phyloP scores from a whole-genome alignment of 2,888 invertebrate genomes.

The Drosophila subsilvestris region DNA sequence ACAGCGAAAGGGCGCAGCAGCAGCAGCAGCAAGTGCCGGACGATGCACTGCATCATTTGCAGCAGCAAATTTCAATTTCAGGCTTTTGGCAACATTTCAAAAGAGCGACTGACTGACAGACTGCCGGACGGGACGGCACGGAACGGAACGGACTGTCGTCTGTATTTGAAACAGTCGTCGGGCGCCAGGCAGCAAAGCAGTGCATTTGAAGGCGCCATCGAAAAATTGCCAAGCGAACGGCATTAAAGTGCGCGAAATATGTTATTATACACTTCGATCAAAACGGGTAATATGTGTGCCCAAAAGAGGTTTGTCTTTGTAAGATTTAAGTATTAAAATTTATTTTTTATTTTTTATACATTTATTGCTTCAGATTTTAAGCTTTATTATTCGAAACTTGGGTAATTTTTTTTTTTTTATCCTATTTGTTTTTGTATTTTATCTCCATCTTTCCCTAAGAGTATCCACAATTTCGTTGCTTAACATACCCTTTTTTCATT shows the following conservation, averaged over 20 bases:
- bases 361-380: not conserved
- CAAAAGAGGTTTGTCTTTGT: not conserved
- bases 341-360: too few relatives aligned
- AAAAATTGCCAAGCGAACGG: constrained; percentile 59
- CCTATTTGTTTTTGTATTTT: too few relatives aligned
- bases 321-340: too few relatives aligned
- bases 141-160: constrained; percentile 23
- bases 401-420: too few relatives aligned
- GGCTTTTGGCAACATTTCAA: constrained; percentile 76
- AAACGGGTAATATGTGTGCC: not conserved
- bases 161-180: constrained; percentile 47
- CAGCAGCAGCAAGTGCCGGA: constrained; percentile 19
- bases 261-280: not conserved
- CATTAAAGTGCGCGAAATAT: constrained; percentile 70
- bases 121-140: not conserved
- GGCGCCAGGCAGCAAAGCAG: constrained; percentile 45
- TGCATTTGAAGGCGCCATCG: constrained; percentile 58
- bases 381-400: not conserved
- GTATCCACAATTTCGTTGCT: not conserved
- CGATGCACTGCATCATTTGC: constrained; percentile 72
- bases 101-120: constrained; percentile 37
- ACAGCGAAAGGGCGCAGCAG: constrained; percentile 53
- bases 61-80: constrained; percentile 68
- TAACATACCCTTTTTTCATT: not conserved
- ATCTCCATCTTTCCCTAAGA: not conserved